These are phyloP conservation scores for Scelioninae gen. 1 DNA, from an alignment of 2,888 invertebrate genomes.

Conservation along the genomic window DNA sequence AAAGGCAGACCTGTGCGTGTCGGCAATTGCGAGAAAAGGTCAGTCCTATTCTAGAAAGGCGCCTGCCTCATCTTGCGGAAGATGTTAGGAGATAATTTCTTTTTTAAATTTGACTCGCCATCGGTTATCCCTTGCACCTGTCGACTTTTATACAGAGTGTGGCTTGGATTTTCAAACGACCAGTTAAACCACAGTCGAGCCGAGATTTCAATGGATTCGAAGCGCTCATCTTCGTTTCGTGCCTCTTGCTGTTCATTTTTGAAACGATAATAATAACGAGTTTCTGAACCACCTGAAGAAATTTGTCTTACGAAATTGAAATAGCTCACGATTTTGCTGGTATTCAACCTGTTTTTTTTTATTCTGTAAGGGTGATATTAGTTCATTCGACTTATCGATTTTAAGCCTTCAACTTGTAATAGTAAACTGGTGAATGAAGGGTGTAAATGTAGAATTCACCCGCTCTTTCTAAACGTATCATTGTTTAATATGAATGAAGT, in stretches of 20 bases:
- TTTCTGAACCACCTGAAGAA: slow-evolving; percentile 5
- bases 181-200: slow-evolving; percentile 62
- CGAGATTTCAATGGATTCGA: slow-evolving; percentile 60
- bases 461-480: slow-evolving; percentile 47
- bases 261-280: slow-evolving; percentile 37
- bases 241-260: slow-evolving; percentile 37
- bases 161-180: slow-evolving; percentile 64
- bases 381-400: slow-evolving; percentile 27
- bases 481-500: slow-evolving; percentile 64
- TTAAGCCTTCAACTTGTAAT: slow-evolving; percentile 57
- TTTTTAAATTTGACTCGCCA: slow-evolving; percentile 62
- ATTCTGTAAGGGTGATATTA: slow-evolving; percentile 5
- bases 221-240: slow-evolving; percentile 16
- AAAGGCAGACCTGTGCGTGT: slow-evolving; percentile 7
- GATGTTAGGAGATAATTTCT: slow-evolving; percentile 63
- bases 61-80: slow-evolving; percentile 63
- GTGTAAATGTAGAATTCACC: slow-evolving; percentile 62
- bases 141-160: slow-evolving; percentile 38
- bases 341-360: slow-evolving; percentile 7
- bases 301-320: slow-evolving; percentile 29
- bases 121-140: slow-evolving; percentile 62
- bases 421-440: slow-evolving; percentile 64
- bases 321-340: not conserved
- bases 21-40: slow-evolving; percentile 40
- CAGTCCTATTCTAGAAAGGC: slow-evolving; percentile 41